Evolutionary conservation across 1,140 invertebrate genomes (phyloP), one percentile per base, ranked within the genome.

Genomic region (Tetraneura akinire): DNA sequence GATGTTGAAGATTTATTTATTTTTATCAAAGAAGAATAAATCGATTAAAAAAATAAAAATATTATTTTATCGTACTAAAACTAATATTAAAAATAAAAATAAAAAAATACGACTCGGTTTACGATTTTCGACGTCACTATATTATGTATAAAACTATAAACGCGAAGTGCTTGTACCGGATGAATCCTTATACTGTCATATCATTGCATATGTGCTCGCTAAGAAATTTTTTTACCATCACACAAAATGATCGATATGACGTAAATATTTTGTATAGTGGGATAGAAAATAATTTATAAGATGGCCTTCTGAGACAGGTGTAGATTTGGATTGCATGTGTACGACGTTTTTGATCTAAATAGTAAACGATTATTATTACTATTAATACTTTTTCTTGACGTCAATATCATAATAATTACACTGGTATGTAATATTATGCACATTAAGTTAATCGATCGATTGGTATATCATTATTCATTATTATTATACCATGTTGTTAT

Each of bases 231-330:
- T 66, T 66, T 42, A 45, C n/a, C 64, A 45, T 66, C 37, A 13
- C 11, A n/a, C 32, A 37, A 64, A 42, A 32, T 45, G 32, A 45
- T 42, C 21, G 26, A 62, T 16, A 16, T 62, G 29, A 32, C 60
- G 60, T 62, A 37, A 37, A 37, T 8, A 37, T 37, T 37, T 37
- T 37, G 3, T 37, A 37, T 37, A 37, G 37, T 45, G 37, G 64
- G 37, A 21, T 66, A 21, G 37, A 1, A 47, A 47, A 32, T 62
- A 32, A 32, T 29, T 62, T 60, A 60, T 60, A 18, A 62, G 26
- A 62, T 62, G 60, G 32, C 60, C 60, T 62, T 62, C 60, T 32
- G 60, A 37, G 8, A 32, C 26, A 62, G 60, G 60, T 62, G 60
- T 23, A 32, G 16, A 13, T 29, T 11, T 57, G 26, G 26, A 62